These are phyloP conservation scores for Micromesistius poutassou DNA, from an alignment of 2,797 vertebrate species.

Conservation along the genomic window DNA sequence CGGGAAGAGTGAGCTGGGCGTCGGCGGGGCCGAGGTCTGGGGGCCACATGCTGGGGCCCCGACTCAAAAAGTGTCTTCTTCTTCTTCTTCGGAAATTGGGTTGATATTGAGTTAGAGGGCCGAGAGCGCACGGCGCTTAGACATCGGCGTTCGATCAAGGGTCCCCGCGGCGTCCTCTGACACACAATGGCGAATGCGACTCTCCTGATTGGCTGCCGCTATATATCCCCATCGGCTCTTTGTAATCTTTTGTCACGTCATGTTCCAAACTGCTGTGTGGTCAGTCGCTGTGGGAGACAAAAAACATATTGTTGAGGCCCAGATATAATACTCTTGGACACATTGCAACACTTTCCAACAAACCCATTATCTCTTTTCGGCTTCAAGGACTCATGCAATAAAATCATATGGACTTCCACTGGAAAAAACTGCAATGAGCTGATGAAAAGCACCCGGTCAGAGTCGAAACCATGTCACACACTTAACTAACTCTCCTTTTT, in stretches of 20 bases:
- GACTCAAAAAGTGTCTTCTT: not conserved
- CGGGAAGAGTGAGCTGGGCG: conserved; percentile 77
- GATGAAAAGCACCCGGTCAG: conserved; percentile 6
- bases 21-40: conserved; percentile 78
- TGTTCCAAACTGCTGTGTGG: conserved; percentile 40
- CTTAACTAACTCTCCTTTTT: conserved; percentile 14
- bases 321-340: conserved; percentile 25
- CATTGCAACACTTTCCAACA: not conserved
- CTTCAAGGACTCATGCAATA: not conserved
- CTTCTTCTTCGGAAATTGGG: not conserved
- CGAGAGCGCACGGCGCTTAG: not conserved
- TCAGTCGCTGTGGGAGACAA: conserved; percentile 57
- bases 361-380: not conserved
- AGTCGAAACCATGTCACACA: conserved; percentile 25
- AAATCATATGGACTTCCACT: conserved; percentile 18
- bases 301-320: conserved; percentile 8
- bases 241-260: conserved; percentile 36
- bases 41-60: conserved; percentile 72
- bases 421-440: conserved; percentile 7
- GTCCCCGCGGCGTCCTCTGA: conserved; percentile 36
- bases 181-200: conserved; percentile 4
- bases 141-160: conserved; percentile 15
- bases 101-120: not conserved
- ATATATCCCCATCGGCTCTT: not conserved
- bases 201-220: conserved; percentile 6